These are phyloP conservation scores for Lissonota sp. DNA, from an alignment of 2,888 invertebrate species.

Conservation along the genomic window DNA sequence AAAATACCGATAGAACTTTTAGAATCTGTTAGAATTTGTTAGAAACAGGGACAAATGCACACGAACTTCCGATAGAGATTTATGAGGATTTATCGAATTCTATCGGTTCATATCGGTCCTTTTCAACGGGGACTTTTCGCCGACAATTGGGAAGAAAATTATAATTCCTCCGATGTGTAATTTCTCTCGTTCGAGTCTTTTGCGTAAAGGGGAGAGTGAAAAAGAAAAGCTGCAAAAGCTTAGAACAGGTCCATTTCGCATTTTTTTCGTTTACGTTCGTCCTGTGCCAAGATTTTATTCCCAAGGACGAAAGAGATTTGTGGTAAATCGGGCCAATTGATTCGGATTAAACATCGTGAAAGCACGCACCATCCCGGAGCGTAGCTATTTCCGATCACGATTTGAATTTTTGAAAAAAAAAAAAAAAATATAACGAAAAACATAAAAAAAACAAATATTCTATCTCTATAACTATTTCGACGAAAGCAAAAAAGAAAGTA, in stretches of 20 bases:
- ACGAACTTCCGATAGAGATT: too few relatives aligned
- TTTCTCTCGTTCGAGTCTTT: not conserved
- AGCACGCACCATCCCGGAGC: not conserved
- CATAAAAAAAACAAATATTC: not conserved
- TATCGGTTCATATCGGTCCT: too few relatives aligned
- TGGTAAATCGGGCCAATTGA: constrained; percentile 28
- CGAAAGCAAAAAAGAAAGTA: not conserved
- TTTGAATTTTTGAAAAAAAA: too few relatives aligned
- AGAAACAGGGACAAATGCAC: too few relatives aligned
- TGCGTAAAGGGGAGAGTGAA: not conserved
- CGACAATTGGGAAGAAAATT: too few relatives aligned
- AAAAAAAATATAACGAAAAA: constrained; percentile 5
- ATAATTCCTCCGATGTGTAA: too few relatives aligned
- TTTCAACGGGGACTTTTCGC: too few relatives aligned
- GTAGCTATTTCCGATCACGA: not conserved
- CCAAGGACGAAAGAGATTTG: constrained; percentile 14
- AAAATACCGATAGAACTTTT: too few relatives aligned
- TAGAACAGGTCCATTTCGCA: constrained; percentile 29
- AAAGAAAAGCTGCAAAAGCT: constrained; percentile 8
- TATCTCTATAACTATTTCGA: constrained; percentile 26
- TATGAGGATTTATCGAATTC: too few relatives aligned
- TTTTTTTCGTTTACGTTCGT: constrained; percentile 17
- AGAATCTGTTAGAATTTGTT: too few relatives aligned
- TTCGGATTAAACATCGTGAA: constrained; percentile 23
- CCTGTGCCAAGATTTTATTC: constrained; percentile 3